These are phyloP conservation scores for Propithecus coquereli DNA, from an alignment of 2,113 vertebrate species.

Conservation along the genomic window DNA sequence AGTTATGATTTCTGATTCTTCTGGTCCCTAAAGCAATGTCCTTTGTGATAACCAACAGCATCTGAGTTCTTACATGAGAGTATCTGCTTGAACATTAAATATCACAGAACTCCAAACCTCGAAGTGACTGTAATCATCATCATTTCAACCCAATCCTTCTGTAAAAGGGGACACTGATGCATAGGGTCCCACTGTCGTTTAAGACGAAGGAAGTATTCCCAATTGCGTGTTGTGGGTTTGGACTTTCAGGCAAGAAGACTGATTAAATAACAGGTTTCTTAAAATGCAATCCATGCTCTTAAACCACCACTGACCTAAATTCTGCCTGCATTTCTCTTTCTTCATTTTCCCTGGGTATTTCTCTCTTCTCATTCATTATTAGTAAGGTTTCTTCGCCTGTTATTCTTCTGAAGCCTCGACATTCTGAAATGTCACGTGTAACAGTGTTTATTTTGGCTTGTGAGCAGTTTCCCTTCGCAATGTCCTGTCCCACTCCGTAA, in stretches of 20 bases:
- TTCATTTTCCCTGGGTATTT: background rate
- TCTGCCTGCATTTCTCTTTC: slow-evolving; percentile 34
- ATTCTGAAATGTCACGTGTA: slow-evolving; percentile 36
- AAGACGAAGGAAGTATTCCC: background rate
- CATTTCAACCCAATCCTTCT: background rate
- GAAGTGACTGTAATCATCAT: background rate
- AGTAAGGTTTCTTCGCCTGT: background rate
- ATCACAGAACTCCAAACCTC: background rate
- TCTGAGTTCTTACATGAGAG: background rate
- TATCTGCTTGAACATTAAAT: background rate
- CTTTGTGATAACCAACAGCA: background rate
- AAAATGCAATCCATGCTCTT: background rate
- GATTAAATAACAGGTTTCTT: background rate
- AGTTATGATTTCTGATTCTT: background rate
- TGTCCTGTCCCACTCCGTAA: background rate
- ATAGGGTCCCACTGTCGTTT: background rate
- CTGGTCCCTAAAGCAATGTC: background rate
- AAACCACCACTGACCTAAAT: background rate
- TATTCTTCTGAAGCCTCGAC: background rate
- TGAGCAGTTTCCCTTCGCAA: background rate
- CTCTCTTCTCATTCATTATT: slow-evolving; percentile 29
- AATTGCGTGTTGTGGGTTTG: background rate
- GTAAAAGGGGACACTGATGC: background rate
- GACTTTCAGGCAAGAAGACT: background rate
- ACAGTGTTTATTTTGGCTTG: slow-evolving; percentile 54